phyloP scores from a whole-genome alignment of 2,797 vertebrate genomes.

The Poeciliopsis paucimaculata region DNA sequence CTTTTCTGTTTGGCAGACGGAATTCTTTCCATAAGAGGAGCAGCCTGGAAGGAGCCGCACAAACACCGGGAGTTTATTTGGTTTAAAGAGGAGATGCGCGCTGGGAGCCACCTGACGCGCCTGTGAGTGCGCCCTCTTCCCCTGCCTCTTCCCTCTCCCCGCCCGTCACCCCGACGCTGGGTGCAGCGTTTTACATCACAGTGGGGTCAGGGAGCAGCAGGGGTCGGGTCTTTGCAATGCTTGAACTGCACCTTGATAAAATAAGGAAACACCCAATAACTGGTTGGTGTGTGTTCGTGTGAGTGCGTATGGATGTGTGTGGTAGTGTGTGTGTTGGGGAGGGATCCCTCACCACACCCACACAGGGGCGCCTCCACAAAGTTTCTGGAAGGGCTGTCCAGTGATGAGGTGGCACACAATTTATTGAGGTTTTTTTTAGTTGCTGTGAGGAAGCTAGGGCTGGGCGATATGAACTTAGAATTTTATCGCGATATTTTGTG shows the following conservation, averaged over 20 bases:
- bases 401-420: background rate
- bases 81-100: conserved; percentile 31
- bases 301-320: background rate
- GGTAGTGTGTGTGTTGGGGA: conserved; percentile 8
- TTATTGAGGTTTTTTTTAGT: background rate
- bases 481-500: too few relatives aligned
- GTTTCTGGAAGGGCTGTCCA: background rate
- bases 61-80: conserved; percentile 49
- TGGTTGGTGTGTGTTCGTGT: conserved; percentile 4
- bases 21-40: conserved; percentile 55
- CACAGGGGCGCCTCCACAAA: background rate
- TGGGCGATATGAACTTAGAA: too few relatives aligned
- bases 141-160: background rate
- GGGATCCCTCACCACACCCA: conserved; percentile 61
- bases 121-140: background rate
- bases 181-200: conserved; percentile 15
- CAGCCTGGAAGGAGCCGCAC: background rate
- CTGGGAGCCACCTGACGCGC: conserved; percentile 62
- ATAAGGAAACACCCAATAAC: conserved; percentile 70
- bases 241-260: conserved; percentile 55
- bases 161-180: conserved; percentile 1
- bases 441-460: too few relatives aligned
- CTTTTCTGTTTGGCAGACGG: conserved; percentile 10
- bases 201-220: conserved; percentile 37
- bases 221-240: conserved; percentile 55